Conservation (phyloP, 2,113 vertebrate species). For the Poeciliopsis prolifica region DNA sequence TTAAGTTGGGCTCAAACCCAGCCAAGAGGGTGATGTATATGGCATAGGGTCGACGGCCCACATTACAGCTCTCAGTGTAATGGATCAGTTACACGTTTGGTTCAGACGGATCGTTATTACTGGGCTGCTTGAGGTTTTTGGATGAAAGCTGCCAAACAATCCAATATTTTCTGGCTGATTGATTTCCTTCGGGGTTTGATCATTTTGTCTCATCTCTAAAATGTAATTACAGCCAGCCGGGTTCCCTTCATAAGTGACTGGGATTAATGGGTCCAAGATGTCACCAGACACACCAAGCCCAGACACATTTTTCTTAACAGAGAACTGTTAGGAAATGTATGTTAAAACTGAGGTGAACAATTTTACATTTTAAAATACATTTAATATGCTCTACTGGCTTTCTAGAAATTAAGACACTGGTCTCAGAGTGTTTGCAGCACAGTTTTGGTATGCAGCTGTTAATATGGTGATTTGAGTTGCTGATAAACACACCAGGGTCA, state of each 20-base stretch:
- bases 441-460: too few species aligned
- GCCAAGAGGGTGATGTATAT: conserved; percentile 6
- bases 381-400: too few species aligned
- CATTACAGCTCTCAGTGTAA: conserved; percentile 18
- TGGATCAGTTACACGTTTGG: conserved; percentile 38
- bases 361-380: too few species aligned
- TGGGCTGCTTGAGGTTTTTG: conserved; percentile 31
- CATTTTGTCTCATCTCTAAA: conserved; percentile 30
- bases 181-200: conserved; percentile 55
- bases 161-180: conserved; percentile 25
- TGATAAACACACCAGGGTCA: too few species aligned
- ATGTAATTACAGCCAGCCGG: conserved; percentile 41
- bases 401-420: too few species aligned
- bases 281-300: not conserved
- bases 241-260: conserved; percentile 22
- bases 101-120: conserved; percentile 27
- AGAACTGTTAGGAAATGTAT: too few species aligned
- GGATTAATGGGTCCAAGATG: conserved; percentile 19
- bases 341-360: too few species aligned
- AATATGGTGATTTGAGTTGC: too few species aligned
- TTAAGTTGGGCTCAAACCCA: conserved; percentile 35
- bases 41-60: not conserved
- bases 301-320: too few species aligned
- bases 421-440: too few species aligned
- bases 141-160: conserved; percentile 42